These are phyloP conservation scores for Fulmarus glacialis DNA, from an alignment of 2,113 vertebrate genomes.

Conservation along the genomic window DNA sequence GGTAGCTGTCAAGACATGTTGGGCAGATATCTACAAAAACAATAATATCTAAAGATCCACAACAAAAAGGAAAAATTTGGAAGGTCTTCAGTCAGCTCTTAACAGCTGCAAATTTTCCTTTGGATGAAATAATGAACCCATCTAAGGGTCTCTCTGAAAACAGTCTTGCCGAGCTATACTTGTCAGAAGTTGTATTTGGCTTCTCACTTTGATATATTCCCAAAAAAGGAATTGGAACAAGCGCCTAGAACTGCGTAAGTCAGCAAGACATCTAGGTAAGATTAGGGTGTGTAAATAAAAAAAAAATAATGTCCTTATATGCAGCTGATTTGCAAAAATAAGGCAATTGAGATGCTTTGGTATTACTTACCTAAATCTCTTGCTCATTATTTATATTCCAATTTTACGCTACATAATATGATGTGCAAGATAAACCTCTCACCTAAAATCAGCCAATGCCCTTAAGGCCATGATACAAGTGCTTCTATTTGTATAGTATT, in stretches of 20 bases:
- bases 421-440: constrained; percentile 32
- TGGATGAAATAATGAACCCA: background rate
- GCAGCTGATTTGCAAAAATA: background rate
- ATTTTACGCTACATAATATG: background rate
- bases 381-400: background rate
- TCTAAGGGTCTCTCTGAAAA: constrained; percentile 11
- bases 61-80: constrained; percentile 52
- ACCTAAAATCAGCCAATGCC: background rate
- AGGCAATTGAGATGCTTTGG: background rate
- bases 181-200: constrained; percentile 9
- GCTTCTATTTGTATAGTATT: constrained; percentile 4
- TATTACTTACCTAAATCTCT: background rate
- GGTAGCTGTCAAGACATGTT: constrained; percentile 48
- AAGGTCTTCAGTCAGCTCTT: constrained; percentile 30
- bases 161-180: background rate
- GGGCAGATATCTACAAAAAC: constrained; percentile 6
- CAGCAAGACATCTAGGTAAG: background rate
- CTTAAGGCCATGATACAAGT: constrained; percentile 13
- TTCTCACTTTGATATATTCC: background rate
- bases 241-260: background rate
- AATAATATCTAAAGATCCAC: constrained; percentile 40
- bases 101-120: constrained; percentile 43
- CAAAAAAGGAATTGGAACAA: background rate
- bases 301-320: background rate
- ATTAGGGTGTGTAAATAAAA: background rate